Evolutionary conservation across 2,888 invertebrate genomes (phyloP).

Genomic region (Oasisia sp.): DNA sequence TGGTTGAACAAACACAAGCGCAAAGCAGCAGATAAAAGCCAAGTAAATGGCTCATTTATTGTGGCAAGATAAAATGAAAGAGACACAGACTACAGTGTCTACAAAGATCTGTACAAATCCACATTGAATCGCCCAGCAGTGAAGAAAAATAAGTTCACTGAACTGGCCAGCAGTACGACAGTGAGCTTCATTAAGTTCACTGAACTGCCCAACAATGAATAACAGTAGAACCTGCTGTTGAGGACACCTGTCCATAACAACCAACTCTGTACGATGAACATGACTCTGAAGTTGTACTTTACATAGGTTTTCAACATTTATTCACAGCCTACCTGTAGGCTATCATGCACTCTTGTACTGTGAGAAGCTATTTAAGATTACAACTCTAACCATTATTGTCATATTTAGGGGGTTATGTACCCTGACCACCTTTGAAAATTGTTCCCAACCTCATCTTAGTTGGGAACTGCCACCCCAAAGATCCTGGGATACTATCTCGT

Average conservation of each 20-base stretch:
- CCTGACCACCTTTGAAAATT: too few species aligned
- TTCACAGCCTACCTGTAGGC: too few species aligned
- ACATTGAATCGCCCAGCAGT: background rate
- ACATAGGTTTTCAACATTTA: too few species aligned
- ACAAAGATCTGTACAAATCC: conserved; percentile 10
- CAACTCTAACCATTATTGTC: too few species aligned
- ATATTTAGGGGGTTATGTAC: too few species aligned
- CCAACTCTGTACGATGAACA: background rate
- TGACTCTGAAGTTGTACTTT: background rate
- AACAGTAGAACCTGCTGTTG: background rate
- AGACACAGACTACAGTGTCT: background rate
- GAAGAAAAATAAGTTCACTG: background rate
- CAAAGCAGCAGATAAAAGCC: background rate
- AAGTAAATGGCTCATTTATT: background rate
- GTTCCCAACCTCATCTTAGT: too few species aligned
- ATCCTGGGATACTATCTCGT: too few species aligned
- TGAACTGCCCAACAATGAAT: background rate
- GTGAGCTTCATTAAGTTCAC: background rate
- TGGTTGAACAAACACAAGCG: background rate
- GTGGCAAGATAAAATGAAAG: background rate
- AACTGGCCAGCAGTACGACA: background rate
- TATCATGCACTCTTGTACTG: background rate
- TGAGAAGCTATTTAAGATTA: background rate
- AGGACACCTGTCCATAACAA: background rate
- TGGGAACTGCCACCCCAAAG: too few species aligned